phyloP scores from a whole-genome alignment of 2,797 vertebrate genomes.

The Myotis planiceps region DNA sequence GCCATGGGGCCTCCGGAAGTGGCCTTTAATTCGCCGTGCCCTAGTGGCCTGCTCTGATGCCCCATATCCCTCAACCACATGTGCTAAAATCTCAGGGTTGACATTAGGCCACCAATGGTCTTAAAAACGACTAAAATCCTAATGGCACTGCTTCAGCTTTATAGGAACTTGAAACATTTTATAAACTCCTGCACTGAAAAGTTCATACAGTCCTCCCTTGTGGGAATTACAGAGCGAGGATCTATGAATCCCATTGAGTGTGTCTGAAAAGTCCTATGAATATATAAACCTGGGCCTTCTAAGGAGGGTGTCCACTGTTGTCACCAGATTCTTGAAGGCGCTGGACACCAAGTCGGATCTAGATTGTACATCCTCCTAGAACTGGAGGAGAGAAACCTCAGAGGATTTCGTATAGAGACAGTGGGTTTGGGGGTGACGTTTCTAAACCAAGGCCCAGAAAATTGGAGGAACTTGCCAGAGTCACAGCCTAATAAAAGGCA shows the following conservation, averaged over 20 bases:
- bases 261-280: background rate
- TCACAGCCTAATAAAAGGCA: background rate
- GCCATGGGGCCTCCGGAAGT: background rate
- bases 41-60: background rate
- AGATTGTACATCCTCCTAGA: background rate
- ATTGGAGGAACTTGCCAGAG: background rate
- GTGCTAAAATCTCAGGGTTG: background rate
- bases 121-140: conserved; percentile 22
- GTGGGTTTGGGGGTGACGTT: background rate
- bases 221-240: background rate
- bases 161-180: conserved; percentile 17
- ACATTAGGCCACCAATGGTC: conserved; percentile 28
- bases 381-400: background rate
- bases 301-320: background rate
- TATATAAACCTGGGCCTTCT: background rate
- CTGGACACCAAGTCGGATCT: background rate
- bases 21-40: background rate
- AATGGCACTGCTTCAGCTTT: conserved; percentile 55
- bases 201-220: background rate
- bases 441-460: background rate
- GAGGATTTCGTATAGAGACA: background rate
- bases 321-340: background rate
- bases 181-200: background rate
- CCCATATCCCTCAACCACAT: background rate
- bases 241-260: background rate